Evolutionary conservation across 2,113 vertebrate genomes (phyloP).

Genomic region (Stegostoma tigrinum): DNA sequence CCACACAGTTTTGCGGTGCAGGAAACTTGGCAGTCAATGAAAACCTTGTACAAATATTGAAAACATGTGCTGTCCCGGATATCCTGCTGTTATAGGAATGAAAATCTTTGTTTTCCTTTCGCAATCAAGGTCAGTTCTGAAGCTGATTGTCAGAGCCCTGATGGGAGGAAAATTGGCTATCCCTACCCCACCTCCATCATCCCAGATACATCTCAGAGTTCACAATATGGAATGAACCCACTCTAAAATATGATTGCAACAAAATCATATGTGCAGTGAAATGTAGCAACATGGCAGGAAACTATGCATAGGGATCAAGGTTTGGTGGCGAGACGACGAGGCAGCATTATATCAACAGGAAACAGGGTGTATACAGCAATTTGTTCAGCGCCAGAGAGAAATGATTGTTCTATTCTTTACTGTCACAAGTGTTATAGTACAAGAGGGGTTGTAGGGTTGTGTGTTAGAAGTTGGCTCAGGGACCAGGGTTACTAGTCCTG

Average conservation of each 20-base stretch:
- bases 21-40: not conserved
- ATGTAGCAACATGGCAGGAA: not conserved
- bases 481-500: not conserved
- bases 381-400: conserved; percentile 10
- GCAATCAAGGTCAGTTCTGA: not conserved
- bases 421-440: not conserved
- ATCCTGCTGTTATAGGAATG: not conserved
- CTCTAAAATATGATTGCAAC: not conserved
- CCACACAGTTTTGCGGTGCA: not conserved
- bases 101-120: not conserved
- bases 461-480: not conserved
- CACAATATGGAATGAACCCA: not conserved
- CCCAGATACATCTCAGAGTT: not conserved
- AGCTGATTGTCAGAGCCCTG: not conserved
- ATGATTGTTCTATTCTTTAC: not conserved
- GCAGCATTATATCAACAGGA: not conserved
- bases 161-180: not conserved
- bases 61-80: too few relatives aligned
- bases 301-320: not conserved
- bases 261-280: not conserved
- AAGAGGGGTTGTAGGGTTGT: not conserved
- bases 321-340: not conserved
- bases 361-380: not conserved
- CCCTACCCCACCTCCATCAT: not conserved
- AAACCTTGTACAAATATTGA: not conserved